Percentiles rank a stretch among this genome's conserved stretches.
Conservation (phyloP, 2,113 vertebrate species). For the Varanus salvator region DNA sequence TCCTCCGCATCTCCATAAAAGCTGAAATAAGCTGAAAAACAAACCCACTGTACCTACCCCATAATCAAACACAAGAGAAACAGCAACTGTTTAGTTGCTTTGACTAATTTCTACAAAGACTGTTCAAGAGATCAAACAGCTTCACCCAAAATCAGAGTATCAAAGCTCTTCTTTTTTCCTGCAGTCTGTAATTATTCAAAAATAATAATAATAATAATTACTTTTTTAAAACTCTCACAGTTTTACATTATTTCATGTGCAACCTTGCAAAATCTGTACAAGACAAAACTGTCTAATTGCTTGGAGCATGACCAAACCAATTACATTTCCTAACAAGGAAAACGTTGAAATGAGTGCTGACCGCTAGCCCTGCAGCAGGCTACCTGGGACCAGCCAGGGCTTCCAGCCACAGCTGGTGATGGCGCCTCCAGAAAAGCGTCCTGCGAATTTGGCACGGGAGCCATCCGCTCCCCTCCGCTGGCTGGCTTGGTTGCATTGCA, state of each 20-base stretch:
- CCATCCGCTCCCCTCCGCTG: background rate
- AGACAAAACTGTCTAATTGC: background rate
- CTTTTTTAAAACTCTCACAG: background rate
- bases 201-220: background rate
- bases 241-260: fast-evolving
- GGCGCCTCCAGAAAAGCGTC: background rate
- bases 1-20: background rate
- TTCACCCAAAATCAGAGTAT: background rate
- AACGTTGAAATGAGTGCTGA: background rate
- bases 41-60: background rate
- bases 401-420: background rate
- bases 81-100: background rate
- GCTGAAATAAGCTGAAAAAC: background rate
- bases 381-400: background rate
- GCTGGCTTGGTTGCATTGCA: background rate
- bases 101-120: background rate
- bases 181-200: background rate
- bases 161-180: background rate
- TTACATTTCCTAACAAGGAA: background rate
- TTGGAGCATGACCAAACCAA: background rate
- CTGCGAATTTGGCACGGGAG: too few relatives aligned
- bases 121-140: background rate
- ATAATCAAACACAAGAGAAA: background rate
- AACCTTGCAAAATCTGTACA: fast-evolving
- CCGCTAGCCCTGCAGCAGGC: too few relatives aligned